phyloP scores from a whole-genome alignment of 2,888 invertebrate species.

The Aplocera efformata region DNA sequence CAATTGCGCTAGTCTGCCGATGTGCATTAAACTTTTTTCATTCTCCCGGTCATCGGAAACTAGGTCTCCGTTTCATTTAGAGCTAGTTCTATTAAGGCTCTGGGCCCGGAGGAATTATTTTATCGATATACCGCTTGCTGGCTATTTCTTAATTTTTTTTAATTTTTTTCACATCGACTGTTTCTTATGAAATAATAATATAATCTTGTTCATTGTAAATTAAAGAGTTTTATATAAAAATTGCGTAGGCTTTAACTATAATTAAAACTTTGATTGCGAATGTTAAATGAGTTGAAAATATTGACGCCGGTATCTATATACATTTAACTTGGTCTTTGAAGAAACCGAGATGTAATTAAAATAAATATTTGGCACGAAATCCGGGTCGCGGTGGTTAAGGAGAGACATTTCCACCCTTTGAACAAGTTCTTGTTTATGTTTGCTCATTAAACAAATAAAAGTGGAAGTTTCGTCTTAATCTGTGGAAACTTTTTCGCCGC shows the following conservation, averaged over 20 bases:
- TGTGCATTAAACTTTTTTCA: conserved; percentile 43
- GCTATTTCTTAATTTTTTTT: conserved; percentile 32
- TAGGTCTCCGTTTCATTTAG: conserved; percentile 52
- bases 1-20: conserved; percentile 42
- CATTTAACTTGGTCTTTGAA: conserved; percentile 63
- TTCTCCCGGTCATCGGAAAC: conserved; percentile 35
- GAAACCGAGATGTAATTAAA: conserved; percentile 74
- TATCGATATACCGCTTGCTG: conserved; percentile 42
- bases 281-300: conserved; percentile 49
- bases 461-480: conserved; percentile 65
- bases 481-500: conserved; percentile 51
- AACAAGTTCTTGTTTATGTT: conserved; percentile 77
- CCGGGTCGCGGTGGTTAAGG: conserved; percentile 72
- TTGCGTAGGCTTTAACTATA: conserved; percentile 16
- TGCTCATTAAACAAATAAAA: conserved; percentile 76
- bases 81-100: conserved; percentile 47
- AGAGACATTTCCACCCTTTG: conserved; percentile 76
- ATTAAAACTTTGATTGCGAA: conserved; percentile 29
- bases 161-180: conserved; percentile 31
- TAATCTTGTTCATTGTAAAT: conserved; percentile 21
- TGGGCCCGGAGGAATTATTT: conserved; percentile 48
- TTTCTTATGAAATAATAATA: conserved; percentile 24
- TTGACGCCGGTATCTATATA: conserved; percentile 51
- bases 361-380: conserved; percentile 78
- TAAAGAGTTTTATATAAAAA: too few species aligned